Evolutionary conservation across 2,888 invertebrate species (phyloP).

Genomic region (Agrochola litura): DNA sequence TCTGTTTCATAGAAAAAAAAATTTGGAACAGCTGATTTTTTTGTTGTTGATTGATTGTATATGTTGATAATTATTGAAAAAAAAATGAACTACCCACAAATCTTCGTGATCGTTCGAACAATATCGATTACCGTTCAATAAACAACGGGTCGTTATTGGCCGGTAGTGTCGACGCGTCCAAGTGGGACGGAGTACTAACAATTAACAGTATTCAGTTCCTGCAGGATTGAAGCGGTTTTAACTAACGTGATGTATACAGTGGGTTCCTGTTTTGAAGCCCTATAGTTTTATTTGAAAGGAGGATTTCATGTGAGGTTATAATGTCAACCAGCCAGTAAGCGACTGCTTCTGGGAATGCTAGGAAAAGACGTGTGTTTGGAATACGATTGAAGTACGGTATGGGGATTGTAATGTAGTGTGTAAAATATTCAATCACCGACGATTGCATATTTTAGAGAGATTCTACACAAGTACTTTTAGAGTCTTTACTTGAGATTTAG

Average conservation of each 20-base stretch:
- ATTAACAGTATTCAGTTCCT: constrained; percentile 81
- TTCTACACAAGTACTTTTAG: too few species aligned
- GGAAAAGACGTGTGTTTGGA: not conserved
- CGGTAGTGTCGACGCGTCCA: constrained; percentile 32
- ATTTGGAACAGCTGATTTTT: too few species aligned
- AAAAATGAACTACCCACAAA: constrained; percentile 16
- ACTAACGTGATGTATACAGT: constrained; percentile 75
- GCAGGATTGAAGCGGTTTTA: constrained; percentile 85
- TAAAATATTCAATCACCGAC: too few species aligned
- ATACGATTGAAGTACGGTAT: not conserved
- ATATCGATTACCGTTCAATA: constrained; percentile 50
- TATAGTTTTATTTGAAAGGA: constrained; percentile 15
- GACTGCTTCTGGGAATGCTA: not conserved
- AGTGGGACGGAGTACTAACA: constrained; percentile 74
- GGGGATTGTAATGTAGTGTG: not conserved
- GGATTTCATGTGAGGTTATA: not conserved
- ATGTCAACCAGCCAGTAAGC: not conserved
- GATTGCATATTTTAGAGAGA: not conserved
- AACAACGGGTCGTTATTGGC: constrained; percentile 26
- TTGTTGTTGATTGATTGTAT: too few species aligned
- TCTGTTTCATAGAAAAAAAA: too few species aligned
- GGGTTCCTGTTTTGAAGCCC: constrained; percentile 52
- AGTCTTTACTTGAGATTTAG: not conserved
- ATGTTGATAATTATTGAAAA: not conserved
- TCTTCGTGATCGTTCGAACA: constrained; percentile 7